Base-by-base conservation (phyloP, 2,797 vertebrate species). In the Mormyrus hasselquistii region DNA sequence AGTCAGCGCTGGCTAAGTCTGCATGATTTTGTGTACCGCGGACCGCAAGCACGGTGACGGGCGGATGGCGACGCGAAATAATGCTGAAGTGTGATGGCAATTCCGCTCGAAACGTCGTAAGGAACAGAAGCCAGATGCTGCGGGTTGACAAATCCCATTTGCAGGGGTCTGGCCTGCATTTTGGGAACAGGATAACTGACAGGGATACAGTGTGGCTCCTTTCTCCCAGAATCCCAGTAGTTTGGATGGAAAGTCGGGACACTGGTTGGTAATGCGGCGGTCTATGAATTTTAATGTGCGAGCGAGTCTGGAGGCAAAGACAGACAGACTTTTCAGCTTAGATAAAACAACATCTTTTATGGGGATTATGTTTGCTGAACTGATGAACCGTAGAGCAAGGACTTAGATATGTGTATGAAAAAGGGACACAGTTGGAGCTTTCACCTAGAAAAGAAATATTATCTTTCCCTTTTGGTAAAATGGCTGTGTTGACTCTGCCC, bases 341-440 rank as follows among this genome's bases (percentile, higher is more conserved):
- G 91, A 92, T 93, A 91, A 94, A 94, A 92, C 91, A 92, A 94
- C 93, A 93, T 92, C 91, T 89, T 76, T 82, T 88, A 86, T 34
- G 88, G 90, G 90, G 92, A 93, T 92, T 93, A 92, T 76, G 87
- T 59, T 73, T 25, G 34, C 85, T 29, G 89, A 89, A 55, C 52
- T 90, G 91, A 93, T 93, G 50, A 89, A 89, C 84, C 91, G 89
- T 91, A 91, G 89, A 93, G 91, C 89, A 89, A 52, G 49, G 88
- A 90, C 86, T 89, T 76, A 79, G 50, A 86, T 65, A 44, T 38
- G 87, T 38, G 59, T 6, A 85, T 47, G 69, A 89, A 50, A 90
- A n/a, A 50, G 84, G 65, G 89, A 84, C 4, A 16, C 2, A 88
- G 90, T 73, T 90, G 47, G 41, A 50, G n/a, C 82, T 79, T 88